Percentiles rank a stretch among this genome's conserved stretches.
Conservation (phyloP, 2,888 invertebrate genomes). For the Mesodorylaimus sp. region DNA sequence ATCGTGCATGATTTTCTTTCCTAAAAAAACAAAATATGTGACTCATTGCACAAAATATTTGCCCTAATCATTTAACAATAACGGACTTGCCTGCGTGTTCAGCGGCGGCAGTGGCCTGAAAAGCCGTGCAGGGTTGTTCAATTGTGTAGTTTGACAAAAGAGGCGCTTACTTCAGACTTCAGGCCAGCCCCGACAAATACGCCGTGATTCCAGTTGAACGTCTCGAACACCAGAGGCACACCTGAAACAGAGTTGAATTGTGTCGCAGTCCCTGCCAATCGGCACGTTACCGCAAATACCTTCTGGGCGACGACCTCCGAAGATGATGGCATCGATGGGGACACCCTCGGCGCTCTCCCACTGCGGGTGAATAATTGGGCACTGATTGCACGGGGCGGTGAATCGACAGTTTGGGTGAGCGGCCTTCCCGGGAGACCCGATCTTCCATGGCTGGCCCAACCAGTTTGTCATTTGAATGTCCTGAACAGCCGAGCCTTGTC, state of each 20-base stretch:
- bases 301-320: conserved; percentile 80
- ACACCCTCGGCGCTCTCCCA: conserved; percentile 90
- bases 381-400: conserved; percentile 82
- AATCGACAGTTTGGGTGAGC: conserved; percentile 96
- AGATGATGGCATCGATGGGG: conserved; percentile 83
- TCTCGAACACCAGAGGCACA: conserved; percentile 26
- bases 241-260: conserved; percentile 2
- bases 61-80: no score
- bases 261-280: not conserved
- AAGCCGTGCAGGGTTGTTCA: no score
- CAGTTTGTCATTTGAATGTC: conserved; percentile 40
- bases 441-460: conserved; percentile 44
- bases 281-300: conserved; percentile 38
- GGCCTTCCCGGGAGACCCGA: conserved; percentile 39
- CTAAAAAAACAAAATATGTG: conserved; percentile 12
- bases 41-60: not conserved
- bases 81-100: conserved; percentile 17
- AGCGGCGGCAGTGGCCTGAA: conserved; percentile 24
- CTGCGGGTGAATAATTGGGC: conserved; percentile 71
- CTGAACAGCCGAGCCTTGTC: no score
- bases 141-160: no score
- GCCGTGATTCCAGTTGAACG: conserved; percentile 26
- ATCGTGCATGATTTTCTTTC: conserved; percentile 23
- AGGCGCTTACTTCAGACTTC: conserved; percentile 24
- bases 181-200: conserved; percentile 22